Evolutionary conservation across 2,797 vertebrate species (phyloP).

Genomic region (Cossypha heuglini): DNA sequence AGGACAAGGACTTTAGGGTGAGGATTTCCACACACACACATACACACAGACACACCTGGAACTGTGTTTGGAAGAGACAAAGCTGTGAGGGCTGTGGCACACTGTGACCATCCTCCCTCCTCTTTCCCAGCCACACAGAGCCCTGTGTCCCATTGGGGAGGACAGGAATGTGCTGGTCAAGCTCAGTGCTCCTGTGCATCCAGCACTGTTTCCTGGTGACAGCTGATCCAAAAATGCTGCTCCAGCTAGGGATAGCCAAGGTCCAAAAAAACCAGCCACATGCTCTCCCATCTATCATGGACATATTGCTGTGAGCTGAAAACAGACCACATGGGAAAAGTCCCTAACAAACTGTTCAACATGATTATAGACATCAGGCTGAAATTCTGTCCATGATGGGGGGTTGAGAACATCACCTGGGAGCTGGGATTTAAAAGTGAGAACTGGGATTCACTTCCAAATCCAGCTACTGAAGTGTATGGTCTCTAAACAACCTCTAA

Average conservation of each 20-base stretch:
- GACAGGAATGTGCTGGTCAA: not conserved
- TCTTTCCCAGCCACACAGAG: accelerated
- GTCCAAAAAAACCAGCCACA: not conserved
- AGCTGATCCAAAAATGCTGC: not conserved
- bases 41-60: not conserved
- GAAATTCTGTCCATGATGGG: accelerated
- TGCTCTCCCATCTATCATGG: not conserved
- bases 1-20: no score
- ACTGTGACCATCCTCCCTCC: not conserved
- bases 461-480: not conserved
- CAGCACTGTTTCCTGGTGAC: not conserved
- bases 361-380: not conserved
- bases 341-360: not conserved
- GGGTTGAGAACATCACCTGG: not conserved
- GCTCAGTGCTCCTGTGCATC: accelerated
- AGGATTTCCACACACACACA: not conserved
- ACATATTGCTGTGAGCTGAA: not conserved
- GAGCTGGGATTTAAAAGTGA: not conserved
- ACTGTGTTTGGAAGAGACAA: not conserved
- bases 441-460: not conserved
- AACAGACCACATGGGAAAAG: not conserved
- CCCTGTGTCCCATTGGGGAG: not conserved
- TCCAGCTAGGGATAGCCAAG: not conserved
- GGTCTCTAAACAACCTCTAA: not conserved
- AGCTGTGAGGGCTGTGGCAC: not conserved